Evolutionary conservation across 2,888 invertebrate genomes (phyloP).

Genomic region (Eulithis testata): DNA sequence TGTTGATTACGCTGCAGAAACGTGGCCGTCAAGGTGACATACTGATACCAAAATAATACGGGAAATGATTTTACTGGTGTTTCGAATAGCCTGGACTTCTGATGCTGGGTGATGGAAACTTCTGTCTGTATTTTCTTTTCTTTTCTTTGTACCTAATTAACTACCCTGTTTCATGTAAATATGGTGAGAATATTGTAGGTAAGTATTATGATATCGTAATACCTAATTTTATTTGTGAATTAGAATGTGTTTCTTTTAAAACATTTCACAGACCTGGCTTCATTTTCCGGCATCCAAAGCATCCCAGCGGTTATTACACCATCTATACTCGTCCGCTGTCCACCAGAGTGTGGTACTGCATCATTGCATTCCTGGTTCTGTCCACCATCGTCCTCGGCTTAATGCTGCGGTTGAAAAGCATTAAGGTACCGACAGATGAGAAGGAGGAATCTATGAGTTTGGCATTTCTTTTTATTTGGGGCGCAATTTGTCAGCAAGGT

Average conservation of each 20-base stretch:
- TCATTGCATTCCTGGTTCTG: conserved; percentile 62
- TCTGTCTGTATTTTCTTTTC: too few relatives aligned
- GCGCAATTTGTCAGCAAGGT: conserved; percentile 81
- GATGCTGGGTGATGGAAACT: too few relatives aligned
- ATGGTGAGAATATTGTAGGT: too few relatives aligned
- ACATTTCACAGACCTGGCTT: conserved; percentile 82
- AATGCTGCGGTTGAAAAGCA: conserved; percentile 54
- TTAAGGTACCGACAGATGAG: conserved; percentile 41
- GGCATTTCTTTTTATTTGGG: conserved; percentile 72
- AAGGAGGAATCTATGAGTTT: conserved; percentile 74
- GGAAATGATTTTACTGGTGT: neutral
- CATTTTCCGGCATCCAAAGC: conserved; percentile 88
- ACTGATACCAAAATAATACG: neutral
- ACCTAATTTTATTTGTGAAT: too few relatives aligned
- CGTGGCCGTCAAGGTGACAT: conserved; percentile 85
- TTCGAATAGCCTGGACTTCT: too few relatives aligned
- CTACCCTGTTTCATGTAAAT: too few relatives aligned
- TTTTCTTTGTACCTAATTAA: too few relatives aligned
- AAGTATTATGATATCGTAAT: too few relatives aligned
- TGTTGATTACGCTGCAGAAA: conserved; percentile 85
- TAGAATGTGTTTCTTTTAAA: neutral
- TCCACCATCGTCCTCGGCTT: conserved; percentile 51
- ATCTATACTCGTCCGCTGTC: conserved; percentile 87
- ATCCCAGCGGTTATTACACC: conserved; percentile 82
- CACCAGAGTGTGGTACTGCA: conserved; percentile 83